Base-by-base conservation (phyloP, 2,797 vertebrate species). In the Poecilia picta region DNA sequence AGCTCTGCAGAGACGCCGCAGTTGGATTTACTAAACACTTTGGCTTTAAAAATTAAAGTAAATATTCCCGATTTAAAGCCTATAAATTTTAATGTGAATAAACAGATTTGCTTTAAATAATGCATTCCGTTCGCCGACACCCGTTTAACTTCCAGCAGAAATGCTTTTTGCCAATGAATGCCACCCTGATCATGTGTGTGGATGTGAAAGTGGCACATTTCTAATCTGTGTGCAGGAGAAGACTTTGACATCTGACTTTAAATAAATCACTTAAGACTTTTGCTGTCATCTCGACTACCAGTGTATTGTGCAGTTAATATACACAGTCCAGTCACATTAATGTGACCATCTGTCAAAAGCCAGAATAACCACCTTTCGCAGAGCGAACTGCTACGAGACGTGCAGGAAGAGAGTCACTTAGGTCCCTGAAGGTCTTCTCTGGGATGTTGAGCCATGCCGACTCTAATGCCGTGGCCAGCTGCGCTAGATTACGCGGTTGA, bases 1-100 rank as follows among this genome's bases (percentile, higher is more conserved):
- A 33, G 84, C 88, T 83, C 55, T 74, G 57, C 59, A 70, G 33
- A 5, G 76, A 75, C 80, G 76, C 68, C 70, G 43, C 41, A 81
- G 59, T 57, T 41, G 78, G 66, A 75, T 25, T 11, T 33, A 49
- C 73, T 31, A 62, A 23, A 49, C 72, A 80, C 80, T 20, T 49
- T 31, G 77, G 72, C 51, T 41, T 71, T 11, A n/a, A 77, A 73
- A 8, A 2, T 51, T 68, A 1, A 68, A 68, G 5, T n/a, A 5
- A 53, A 53, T 53, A 28, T 12, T 8, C 33, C 46, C 15, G 0
- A 28, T 7, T 49, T 16, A 39, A 51, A 36, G 23, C 25, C 46
- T 41, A 11, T 25, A 39, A 36, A 10, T 41, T 68, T 66, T 28
- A 59, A 33, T 47, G 8, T 51, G 12, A 47, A 66, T 68, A n/a